A percentile compares a stretch with the other conserved stretches of the same genome.
Conservation (phyloP, 2,113 vertebrate species). For the Blennius ocellaris region DNA sequence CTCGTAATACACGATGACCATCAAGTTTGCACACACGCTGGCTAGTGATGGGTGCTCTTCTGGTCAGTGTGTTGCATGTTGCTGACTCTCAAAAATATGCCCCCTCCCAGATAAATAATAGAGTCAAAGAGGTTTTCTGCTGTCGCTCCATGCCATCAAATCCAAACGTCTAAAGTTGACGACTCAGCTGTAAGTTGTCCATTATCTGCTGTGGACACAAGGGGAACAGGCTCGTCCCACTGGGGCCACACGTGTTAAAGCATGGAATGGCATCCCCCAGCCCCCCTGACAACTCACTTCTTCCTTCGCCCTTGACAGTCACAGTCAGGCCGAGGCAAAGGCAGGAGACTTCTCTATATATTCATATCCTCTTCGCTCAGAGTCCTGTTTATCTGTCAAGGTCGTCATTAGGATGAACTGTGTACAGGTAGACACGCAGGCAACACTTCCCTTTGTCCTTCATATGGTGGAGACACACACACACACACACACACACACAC, state of each 20-base stretch:
- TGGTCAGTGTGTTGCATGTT: constrained; percentile 50
- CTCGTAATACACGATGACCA: too few species aligned
- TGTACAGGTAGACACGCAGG: constrained; percentile 60
- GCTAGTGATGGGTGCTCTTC: constrained; percentile 25
- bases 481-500: not conserved
- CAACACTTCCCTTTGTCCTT: constrained; percentile 10
- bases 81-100: constrained; percentile 61
- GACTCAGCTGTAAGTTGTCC: constrained; percentile 72
- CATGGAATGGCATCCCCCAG: constrained; percentile 42
- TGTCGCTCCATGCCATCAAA: constrained; percentile 63
- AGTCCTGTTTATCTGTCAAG: constrained; percentile 77
- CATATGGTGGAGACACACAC: constrained; percentile 5
- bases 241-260: constrained; percentile 43
- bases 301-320: constrained; percentile 65
- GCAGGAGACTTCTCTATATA: constrained; percentile 51
- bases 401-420: constrained; percentile 75
- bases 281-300: constrained; percentile 63
- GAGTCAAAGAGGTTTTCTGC: constrained; percentile 62
- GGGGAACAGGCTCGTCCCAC: constrained; percentile 44
- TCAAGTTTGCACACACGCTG: constrained; percentile 15
- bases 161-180: constrained; percentile 59
- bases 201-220: constrained; percentile 68
- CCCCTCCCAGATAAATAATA: constrained; percentile 70
- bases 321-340: constrained; percentile 36
- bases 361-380: constrained; percentile 63